Evolutionary conservation across 2,797 vertebrate genomes (phyloP), one percentile per base, ranked within the genome.

Genomic region (Pipistrellus kuhlii): DNA sequence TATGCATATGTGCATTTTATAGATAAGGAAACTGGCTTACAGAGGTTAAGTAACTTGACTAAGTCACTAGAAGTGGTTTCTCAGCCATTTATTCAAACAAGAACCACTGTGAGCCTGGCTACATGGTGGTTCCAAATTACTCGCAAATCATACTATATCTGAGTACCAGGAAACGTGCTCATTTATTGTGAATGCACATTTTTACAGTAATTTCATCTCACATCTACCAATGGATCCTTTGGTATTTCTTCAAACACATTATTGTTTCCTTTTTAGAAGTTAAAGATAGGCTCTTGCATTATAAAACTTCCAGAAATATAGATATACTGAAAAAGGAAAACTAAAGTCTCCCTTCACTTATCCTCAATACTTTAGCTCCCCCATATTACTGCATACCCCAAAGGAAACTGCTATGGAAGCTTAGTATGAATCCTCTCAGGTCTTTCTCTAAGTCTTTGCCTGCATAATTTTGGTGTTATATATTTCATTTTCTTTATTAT

Each of bases 241-340:
- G 4, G 4, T 32, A 57, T 85, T 73, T 10, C 62, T 75, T 80
- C 48, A n/a, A 80, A 87, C 76, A 57, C 35, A 59, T 25, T 46
- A 46, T 35, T 41, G 2, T 68, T 81, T 78, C 66, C 68, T 51
- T 75, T 51, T 59, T 23, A 4, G n/a, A 92, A 92, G 13, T 69
- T 73, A 83, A 85, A 38, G 18, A 14, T 64, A 35, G 17, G 38
- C 4, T 44, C 53, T 93, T 41, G 88, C 30, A n/a, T 44, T 78
- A 21, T 71, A 90, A 80, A 71, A 69, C 46, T 85, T 81, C 23
- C 59, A 88, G 23, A 78, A 88, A 75, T 76, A 71, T 11, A 83
- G 46, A 55, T 25, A 38, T 68, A 23, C 12, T 35, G 6, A 35
- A 78, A 41, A 88, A 69, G 32, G 14, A 25, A 72, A 83, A 23